Evolutionary conservation across 2,797 vertebrate genomes (phyloP).

Genomic region (Tenualosa thibaudeaui): DNA sequence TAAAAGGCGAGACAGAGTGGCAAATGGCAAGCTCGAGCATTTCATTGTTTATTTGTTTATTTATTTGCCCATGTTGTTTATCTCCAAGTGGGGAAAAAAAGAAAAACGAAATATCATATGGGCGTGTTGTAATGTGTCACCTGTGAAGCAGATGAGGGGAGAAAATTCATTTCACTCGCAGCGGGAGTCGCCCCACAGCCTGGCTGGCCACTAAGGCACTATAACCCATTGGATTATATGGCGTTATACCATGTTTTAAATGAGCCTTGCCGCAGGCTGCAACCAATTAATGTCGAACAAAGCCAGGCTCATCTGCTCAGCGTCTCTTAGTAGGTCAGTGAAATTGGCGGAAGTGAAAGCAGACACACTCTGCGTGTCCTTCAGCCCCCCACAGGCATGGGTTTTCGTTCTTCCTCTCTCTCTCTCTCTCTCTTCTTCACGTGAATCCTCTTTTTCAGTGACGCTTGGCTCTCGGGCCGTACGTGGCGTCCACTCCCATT

Average conservation of each 20-base stretch:
- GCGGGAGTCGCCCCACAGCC: constrained; percentile 62
- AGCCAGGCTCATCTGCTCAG: constrained; percentile 76
- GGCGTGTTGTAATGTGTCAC: constrained; percentile 50
- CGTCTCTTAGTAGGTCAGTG: constrained; percentile 75
- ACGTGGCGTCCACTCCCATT: not conserved
- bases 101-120: not conserved
- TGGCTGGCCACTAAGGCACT: constrained; percentile 59
- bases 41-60: not conserved
- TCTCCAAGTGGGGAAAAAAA: not conserved
- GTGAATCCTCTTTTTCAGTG: not conserved
- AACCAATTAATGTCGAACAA: constrained; percentile 77
- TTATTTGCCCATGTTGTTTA: not conserved
- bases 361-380: constrained; percentile 44
- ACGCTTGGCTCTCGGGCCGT: not conserved
- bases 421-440: not conserved
- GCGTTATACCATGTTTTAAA: constrained; percentile 66
- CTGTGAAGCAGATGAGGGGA: constrained; percentile 64
- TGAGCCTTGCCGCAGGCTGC: constrained; percentile 71
- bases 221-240: constrained; percentile 67
- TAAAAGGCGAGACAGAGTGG: not conserved
- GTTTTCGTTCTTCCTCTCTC: not conserved
- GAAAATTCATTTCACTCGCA: constrained; percentile 64
- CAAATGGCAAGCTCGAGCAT: not conserved
- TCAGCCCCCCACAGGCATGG: not conserved
- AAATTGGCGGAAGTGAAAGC: constrained; percentile 68